These are phyloP conservation scores for Lacerta bilineata DNA, from an alignment of 2,797 vertebrate species.

Conservation along the genomic window DNA sequence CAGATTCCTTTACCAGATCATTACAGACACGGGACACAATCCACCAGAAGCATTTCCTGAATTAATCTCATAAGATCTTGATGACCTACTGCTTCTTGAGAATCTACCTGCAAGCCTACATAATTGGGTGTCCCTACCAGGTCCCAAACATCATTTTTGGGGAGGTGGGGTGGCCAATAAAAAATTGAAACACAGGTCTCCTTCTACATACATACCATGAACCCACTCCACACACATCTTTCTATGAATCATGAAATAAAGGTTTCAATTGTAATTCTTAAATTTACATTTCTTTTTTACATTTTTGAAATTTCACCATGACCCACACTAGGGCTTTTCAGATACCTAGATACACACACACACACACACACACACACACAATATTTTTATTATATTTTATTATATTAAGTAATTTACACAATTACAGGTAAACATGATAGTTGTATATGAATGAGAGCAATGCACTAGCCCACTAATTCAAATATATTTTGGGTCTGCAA, in stretches of 20 bases:
- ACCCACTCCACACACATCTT: background rate
- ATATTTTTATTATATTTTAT: no score
- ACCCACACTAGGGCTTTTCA: no score
- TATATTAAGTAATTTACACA: background rate
- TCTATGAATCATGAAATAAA: no score
- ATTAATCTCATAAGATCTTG: background rate
- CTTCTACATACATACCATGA: background rate
- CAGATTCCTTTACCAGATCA: slow-evolving; percentile 67
- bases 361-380: no score
- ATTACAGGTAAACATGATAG: background rate
- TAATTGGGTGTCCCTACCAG: background rate
- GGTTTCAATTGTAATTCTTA: no score
- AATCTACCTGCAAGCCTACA: background rate
- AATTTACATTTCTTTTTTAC: no score
- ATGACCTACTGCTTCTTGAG: background rate
- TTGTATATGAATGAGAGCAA: background rate
- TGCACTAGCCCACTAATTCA: background rate
- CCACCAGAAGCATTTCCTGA: slow-evolving; percentile 4
- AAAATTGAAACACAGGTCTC: background rate
- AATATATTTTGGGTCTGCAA: background rate
- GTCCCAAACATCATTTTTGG: background rate
- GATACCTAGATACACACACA: no score
- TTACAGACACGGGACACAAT: slow-evolving; percentile 56
- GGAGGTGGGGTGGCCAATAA: background rate
- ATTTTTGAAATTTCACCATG: no score